Evolutionary conservation across 2,888 invertebrate genomes (phyloP).

Genomic region (Leptinotarsa haldemani): DNA sequence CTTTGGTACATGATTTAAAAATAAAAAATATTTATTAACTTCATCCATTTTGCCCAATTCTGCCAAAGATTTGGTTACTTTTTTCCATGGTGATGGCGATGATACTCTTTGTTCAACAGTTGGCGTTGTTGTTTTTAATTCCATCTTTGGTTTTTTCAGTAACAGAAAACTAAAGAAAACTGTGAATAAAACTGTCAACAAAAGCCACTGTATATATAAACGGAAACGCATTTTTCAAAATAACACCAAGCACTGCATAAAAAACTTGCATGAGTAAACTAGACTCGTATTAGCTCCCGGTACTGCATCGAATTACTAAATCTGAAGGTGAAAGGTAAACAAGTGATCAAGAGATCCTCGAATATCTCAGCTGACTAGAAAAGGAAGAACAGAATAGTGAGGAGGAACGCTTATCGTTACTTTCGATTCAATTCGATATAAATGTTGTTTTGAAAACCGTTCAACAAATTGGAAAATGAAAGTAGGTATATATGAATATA

Average conservation of each 20-base stretch:
- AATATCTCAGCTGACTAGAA: slow-evolving; percentile 10
- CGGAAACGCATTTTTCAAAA: slow-evolving; percentile 17
- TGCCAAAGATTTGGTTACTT: slow-evolving; percentile 68
- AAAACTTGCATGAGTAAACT: background rate
- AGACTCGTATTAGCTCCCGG: background rate
- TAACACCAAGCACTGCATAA: background rate
- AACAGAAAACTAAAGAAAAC: slow-evolving; percentile 42
- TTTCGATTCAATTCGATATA: slow-evolving; percentile 8
- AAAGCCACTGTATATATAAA: slow-evolving; percentile 22
- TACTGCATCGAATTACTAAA: background rate
- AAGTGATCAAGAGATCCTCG: slow-evolving; percentile 12
- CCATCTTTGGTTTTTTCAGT: slow-evolving; percentile 37
- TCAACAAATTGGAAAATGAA: background rate
- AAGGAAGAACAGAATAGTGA: background rate
- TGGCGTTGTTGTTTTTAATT: slow-evolving; percentile 36
- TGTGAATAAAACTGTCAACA: slow-evolving; percentile 19
- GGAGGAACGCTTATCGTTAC: slow-evolving; percentile 15
- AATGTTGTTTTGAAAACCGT: background rate
- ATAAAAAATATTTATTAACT: slow-evolving; percentile 68
- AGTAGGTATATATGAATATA: background rate
- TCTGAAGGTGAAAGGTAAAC: slow-evolving; percentile 24
- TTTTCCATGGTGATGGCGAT: slow-evolving; percentile 56
- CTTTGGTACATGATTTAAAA: slow-evolving; percentile 73
- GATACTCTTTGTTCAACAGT: slow-evolving; percentile 31
- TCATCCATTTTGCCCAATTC: slow-evolving; percentile 67